Evolutionary conservation across 92 coral and sea anemone genomes (phyloP), one percentile per base, ranked within the genome.

Genomic region (Phenganax stokvisi): DNA sequence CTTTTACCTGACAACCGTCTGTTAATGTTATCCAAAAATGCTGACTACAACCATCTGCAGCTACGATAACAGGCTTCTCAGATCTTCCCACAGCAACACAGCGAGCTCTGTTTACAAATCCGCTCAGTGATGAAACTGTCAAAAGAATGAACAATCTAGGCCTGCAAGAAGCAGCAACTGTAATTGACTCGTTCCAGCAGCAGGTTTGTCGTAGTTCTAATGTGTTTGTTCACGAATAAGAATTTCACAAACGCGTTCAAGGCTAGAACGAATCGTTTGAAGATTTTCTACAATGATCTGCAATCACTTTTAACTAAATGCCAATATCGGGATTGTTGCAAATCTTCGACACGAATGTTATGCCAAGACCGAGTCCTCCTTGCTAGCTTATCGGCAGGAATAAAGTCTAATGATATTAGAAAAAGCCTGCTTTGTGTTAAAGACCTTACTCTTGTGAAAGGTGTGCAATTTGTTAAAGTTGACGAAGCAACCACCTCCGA

Each of bases 361-460:
- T 83, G 86, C 57, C 58, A 54, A 51, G 85, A 82, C 20, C 62
- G 80, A 17, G 56, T 82, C 44, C 80, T 82, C 16, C 31, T 82
- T 30, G 74, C 86, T 12, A 57, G 81, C 16, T 71, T 73, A 20
- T 75, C 63, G 16, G 86, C 86, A 75, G 86, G 76, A 16, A 83
- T 75, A 62, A 83, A 71, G 31, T 83, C 86, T 37, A 57, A 83
- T 75, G 86, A 63, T 12, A 37, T 83, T 47, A 54, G 77, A 27
- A 84, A 76, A 25, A 51, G 77, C n/a, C 65, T 69, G 16, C 27
- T 80, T 29, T 52, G 81, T 64, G 63, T 75, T 44, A 74, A 74
- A 53, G 86, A 75, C 72, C 86, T 74, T 51, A 83, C 81, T 58
- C 86, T 74, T 74, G 86, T 74, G n/a, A 83, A 83, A 53, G 75